Percentiles rank a stretch among this genome's conserved stretches.
Evolutionary conservation across 2,113 vertebrate species (phyloP).

Genomic region (Gulo gulo): DNA sequence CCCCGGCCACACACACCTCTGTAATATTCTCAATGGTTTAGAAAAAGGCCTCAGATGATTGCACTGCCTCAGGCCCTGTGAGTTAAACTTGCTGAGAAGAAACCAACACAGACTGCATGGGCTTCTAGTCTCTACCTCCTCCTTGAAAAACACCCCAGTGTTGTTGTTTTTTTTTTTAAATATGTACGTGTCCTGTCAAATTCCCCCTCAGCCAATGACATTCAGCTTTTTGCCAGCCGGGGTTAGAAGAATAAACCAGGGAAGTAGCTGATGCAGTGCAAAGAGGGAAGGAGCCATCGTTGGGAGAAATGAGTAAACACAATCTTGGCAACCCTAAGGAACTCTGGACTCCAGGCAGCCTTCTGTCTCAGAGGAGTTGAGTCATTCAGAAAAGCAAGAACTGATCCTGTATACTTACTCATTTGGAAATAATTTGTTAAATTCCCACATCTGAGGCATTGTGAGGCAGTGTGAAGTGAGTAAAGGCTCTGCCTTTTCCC

Average conservation of each 20-base stretch:
- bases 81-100: neutral
- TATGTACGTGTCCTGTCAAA: neutral
- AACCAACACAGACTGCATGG: fast-evolving
- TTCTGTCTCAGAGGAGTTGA: neutral
- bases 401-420: neutral
- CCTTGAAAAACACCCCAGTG: neutral
- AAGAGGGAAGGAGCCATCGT: neutral
- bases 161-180: neutral
- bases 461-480: neutral
- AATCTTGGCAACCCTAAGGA: neutral
- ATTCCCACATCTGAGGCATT: neutral
- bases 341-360: neutral
- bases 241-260: neutral
- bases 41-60: neutral
- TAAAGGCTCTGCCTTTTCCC: neutral
- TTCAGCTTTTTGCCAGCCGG: neutral
- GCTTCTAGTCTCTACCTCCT: neutral
- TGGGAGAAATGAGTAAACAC: neutral
- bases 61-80: neutral
- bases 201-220: neutral
- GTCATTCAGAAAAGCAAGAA: neutral
- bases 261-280: neutral
- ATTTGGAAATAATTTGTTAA: neutral
- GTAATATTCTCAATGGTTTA: neutral
- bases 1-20: neutral